Evolutionary conservation across 2,113 vertebrate species (phyloP).

Genomic region (Cryptomyrus ogoouensis): DNA sequence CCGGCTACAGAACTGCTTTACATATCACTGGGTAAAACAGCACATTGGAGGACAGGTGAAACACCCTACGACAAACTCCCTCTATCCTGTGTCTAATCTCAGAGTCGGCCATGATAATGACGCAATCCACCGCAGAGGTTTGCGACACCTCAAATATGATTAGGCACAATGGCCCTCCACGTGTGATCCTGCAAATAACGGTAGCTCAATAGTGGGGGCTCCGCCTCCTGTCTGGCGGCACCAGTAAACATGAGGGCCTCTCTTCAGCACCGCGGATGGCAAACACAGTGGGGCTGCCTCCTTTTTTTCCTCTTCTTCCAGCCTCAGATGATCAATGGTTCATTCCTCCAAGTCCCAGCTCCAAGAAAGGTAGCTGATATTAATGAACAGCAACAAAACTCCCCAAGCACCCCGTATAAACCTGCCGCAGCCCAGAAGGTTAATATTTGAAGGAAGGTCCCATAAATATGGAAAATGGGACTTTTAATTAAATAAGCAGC

Average conservation of each 20-base stretch:
- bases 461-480: conserved; percentile 97
- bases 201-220: not conserved
- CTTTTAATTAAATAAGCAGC: conserved; percentile 99
- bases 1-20: not conserved
- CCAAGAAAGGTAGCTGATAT: conserved; percentile 45
- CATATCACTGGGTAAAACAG: not conserved
- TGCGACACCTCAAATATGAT: not conserved
- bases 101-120: not conserved
- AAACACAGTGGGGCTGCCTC: not conserved
- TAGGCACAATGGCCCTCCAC: not conserved
- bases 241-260: not conserved
- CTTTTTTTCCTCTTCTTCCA: not conserved
- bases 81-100: not conserved
- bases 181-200: not conserved
- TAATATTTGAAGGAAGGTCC: conserved; percentile 91
- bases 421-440: conserved; percentile 71
- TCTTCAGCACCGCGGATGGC: not conserved
- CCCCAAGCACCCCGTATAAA: conserved; percentile 59
- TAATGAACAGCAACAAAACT: conserved; percentile 57
- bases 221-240: not conserved
- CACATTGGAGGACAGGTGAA: not conserved
- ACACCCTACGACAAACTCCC: not conserved
- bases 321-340: conserved; percentile 19
- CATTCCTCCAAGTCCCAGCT: conserved; percentile 14
- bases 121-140: not conserved